Conservation (phyloP, 2,888 invertebrate genomes). For the Tachina fera region DNA sequence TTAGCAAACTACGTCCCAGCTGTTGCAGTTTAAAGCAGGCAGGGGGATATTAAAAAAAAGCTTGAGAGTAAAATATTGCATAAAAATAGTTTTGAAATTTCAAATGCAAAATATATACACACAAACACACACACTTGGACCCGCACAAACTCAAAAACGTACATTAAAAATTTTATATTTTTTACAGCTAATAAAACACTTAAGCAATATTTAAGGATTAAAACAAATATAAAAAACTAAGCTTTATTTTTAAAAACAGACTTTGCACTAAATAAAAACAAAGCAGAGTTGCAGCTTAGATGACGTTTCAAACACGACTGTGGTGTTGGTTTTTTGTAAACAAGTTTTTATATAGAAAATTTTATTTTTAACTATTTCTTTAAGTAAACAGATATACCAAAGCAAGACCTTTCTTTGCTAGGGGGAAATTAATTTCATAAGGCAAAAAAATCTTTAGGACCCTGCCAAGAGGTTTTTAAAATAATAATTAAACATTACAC, state of each 20-base stretch:
- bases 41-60: not conserved
- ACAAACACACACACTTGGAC: not conserved
- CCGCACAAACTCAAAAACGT: not conserved
- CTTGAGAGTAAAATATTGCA: not conserved
- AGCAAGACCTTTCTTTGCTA: constrained; percentile 26
- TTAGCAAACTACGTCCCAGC: constrained; percentile 60
- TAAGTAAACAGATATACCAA: constrained; percentile 56
- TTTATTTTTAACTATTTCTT: constrained; percentile 74
- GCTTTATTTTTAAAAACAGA: constrained; percentile 22
- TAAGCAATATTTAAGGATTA: not conserved
- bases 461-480: constrained; percentile 46
- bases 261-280: not conserved
- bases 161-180: not conserved
- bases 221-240: not conserved
- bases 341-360: constrained; percentile 77
- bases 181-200: not conserved
- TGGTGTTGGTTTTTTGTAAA: constrained; percentile 74
- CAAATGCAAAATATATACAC: not conserved
- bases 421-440: constrained; percentile 32
- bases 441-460: constrained; percentile 12
- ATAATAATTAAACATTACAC: not conserved
- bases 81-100: constrained; percentile 17
- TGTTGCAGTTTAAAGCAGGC: constrained; percentile 27
- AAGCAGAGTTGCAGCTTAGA: constrained; percentile 70
- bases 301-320: constrained; percentile 75